phyloP scores from a whole-genome alignment of 2,888 invertebrate species.

The Cryptus viduatorius region DNA sequence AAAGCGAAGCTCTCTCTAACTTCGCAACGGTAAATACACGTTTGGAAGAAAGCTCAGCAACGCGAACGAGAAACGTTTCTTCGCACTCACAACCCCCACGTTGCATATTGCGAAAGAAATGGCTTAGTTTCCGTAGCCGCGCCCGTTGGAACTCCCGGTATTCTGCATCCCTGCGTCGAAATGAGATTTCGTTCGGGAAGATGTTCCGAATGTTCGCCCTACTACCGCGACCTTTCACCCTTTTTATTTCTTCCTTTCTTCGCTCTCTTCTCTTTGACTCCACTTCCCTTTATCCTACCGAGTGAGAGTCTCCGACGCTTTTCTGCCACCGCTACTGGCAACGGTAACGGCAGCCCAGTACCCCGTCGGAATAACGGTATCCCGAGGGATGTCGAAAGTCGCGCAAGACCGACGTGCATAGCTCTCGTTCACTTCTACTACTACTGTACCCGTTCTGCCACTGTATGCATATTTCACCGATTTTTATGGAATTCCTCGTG shows the following conservation, averaged over 20 bases:
- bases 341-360: constrained; percentile 31
- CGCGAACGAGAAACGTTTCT: constrained; percentile 43
- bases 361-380: constrained; percentile 76
- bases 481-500: constrained; percentile 81
- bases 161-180: constrained; percentile 71
- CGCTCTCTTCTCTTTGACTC: constrained; percentile 59
- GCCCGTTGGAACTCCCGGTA: constrained; percentile 3
- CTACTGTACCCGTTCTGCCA: constrained; percentile 65
- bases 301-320: constrained; percentile 19
- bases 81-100: constrained; percentile 53
- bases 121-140: constrained; percentile 76
- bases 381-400: constrained; percentile 76
- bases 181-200: constrained; percentile 81
- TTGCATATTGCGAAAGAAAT: constrained; percentile 77
- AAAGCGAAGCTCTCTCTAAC: constrained; percentile 11
- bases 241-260: constrained; percentile 42
- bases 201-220: constrained; percentile 77
- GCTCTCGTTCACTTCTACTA: constrained; percentile 68
- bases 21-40: constrained; percentile 21
- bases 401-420: constrained; percentile 65
- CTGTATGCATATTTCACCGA: constrained; percentile 82
- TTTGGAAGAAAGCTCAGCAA: constrained; percentile 41
- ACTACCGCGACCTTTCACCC: constrained; percentile 58
- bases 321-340: constrained; percentile 37
- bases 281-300: constrained; percentile 41